Percentiles rank a stretch among this genome's conserved stretches.
These are phyloP conservation scores for Aphaenogaster rudis DNA, from an alignment of 1,140 invertebrate species.

Conservation along the genomic window DNA sequence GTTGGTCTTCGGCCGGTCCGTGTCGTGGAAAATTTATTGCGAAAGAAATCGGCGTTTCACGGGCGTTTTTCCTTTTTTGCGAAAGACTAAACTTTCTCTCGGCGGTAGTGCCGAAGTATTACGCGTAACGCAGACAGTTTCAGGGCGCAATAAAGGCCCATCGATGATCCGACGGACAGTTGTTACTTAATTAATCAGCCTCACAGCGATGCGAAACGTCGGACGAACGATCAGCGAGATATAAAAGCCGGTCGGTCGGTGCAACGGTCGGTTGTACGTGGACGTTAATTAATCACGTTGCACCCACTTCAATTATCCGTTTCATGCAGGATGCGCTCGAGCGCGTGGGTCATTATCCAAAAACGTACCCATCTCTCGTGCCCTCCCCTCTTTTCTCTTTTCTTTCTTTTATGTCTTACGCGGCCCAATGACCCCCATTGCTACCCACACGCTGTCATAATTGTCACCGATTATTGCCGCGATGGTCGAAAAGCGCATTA, in stretches of 20 bases:
- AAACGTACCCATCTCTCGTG: slow-evolving; percentile 38
- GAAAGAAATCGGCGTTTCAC: slow-evolving; percentile 43
- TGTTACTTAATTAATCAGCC: slow-evolving; percentile 64
- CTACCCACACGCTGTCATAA: slow-evolving; percentile 59
- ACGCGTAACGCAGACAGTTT: slow-evolving; percentile 20
- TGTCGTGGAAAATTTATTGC: slow-evolving; percentile 58
- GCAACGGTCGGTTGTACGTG: background rate
- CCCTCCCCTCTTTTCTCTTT: background rate
- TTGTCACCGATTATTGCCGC: slow-evolving; percentile 66
- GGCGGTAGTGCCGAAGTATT: slow-evolving; percentile 27
- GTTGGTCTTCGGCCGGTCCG: background rate
- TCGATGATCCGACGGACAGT: slow-evolving; percentile 52
- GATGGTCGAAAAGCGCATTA: slow-evolving; percentile 53
- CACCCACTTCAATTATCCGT: slow-evolving; percentile 59
- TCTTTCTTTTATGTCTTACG: slow-evolving; percentile 8
- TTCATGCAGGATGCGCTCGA: slow-evolving; percentile 35
- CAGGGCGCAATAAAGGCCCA: slow-evolving; percentile 34
- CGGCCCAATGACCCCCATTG: slow-evolving; percentile 65
- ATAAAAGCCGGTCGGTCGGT: slow-evolving; percentile 33
- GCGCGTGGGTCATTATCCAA: slow-evolving; percentile 58
- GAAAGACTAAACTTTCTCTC: slow-evolving; percentile 62
- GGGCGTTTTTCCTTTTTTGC: slow-evolving; percentile 42
- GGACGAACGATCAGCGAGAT: slow-evolving; percentile 36
- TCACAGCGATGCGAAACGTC: slow-evolving; percentile 44
- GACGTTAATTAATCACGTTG: slow-evolving; percentile 63